Evolutionary conservation across 2,113 vertebrate species (phyloP).

Genomic region (Rhipidura dahli): DNA sequence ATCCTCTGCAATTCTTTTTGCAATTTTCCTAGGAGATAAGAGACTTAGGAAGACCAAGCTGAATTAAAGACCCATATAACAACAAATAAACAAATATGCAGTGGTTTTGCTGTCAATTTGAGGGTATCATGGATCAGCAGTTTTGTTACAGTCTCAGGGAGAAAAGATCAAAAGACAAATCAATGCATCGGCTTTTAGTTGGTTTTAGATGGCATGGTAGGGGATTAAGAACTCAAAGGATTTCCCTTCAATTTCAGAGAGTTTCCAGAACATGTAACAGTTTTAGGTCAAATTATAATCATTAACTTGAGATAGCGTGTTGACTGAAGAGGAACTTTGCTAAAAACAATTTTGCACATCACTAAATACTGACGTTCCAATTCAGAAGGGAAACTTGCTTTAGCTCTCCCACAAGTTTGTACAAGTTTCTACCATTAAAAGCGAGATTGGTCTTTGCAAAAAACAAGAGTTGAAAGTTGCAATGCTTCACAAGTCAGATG

Average conservation of each 20-base stretch:
- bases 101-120: conserved; percentile 24
- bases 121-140: conserved; percentile 48
- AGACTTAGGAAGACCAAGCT: neutral
- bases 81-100: conserved; percentile 15
- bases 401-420: conserved; percentile 45
- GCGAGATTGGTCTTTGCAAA: neutral
- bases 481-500: neutral
- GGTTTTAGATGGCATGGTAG: conserved; percentile 11
- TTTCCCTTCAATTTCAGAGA: conserved; percentile 30
- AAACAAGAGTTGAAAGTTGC: conserved; percentile 18
- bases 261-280: conserved; percentile 38
- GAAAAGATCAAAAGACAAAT: conserved; percentile 55
- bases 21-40: neutral
- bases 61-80: neutral
- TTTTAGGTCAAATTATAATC: conserved; percentile 57
- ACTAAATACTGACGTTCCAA: neutral
- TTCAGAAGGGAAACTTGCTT: conserved; percentile 41
- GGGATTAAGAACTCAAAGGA: conserved; percentile 55
- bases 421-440: conserved; percentile 20
- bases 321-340: conserved; percentile 37
- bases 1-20: neutral
- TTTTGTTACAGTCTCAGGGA: conserved; percentile 12
- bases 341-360: conserved; percentile 48
- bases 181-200: conserved; percentile 29
- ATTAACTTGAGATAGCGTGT: conserved; percentile 36